Base-by-base conservation (phyloP, 2,888 invertebrate species). In the Macaria notata region DNA sequence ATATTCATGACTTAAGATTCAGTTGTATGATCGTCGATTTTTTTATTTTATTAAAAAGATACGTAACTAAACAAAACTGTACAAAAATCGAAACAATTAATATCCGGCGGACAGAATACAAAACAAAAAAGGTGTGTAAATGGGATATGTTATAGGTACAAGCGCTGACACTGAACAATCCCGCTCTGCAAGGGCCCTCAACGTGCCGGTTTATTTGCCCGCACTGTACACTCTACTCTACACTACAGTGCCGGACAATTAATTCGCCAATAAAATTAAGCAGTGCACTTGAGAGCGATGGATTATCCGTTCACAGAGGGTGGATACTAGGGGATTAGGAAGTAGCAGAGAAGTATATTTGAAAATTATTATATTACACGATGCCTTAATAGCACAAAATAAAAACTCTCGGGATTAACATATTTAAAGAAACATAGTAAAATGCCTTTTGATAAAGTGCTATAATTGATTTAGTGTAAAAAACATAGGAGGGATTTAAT, bases 201-300 rank as follows among this genome's bases (percentile, higher is more conserved):
- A 54, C 43, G 44, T 30, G 71, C 69, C 73, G 71, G 76, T 76
- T 74, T 80, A 81, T 81, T 79, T 75, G 76, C 74, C 70, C 72
- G 72, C 75, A 70, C 65, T 73, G 70, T 65, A 48, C 46, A 72
- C 69, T 54, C 54, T 19, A 72, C 69, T 54, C 54, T 19, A 19
- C 19, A 19, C 2, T 64, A 63, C 57, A 72, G 72, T 72, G 72
- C 69, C 78, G 81, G 79, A 81, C 86, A 83, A 88, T 88, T 87
- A 84, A 84, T 79, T 84, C 81, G 74, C 75, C 84, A 83, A 89
- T 87, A 84, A 86, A 88, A 87, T 85, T 81, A 86, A 86, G 83
- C 84, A 81, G 70, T 72, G 71, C 66, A 66, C 68, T 72, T 69
- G 66, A 66, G 68, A 68, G 55, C 70, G 65, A 62, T 64, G 75